phyloP scores from a whole-genome alignment of 2,888 invertebrate species.

The Drosophila cracens region DNA sequence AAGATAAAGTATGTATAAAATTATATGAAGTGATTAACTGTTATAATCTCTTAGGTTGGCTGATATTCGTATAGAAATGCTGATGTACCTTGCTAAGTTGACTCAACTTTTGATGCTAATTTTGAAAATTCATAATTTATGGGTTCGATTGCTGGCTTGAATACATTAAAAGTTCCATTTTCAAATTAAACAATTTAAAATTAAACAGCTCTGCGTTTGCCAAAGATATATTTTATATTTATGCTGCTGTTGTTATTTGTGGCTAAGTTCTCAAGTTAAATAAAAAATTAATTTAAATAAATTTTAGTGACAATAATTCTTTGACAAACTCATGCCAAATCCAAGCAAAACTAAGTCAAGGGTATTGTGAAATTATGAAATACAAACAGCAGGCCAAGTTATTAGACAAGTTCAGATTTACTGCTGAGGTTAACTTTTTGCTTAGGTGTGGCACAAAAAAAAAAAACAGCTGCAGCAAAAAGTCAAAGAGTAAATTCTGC shows the following conservation, averaged over 20 bases:
- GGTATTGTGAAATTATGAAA: conserved; percentile 26
- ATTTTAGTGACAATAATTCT: background rate
- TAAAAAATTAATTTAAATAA: background rate
- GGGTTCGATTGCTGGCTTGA: too few relatives aligned
- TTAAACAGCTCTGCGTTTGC: background rate
- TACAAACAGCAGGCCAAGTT: conserved; percentile 51
- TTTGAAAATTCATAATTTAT: too few relatives aligned
- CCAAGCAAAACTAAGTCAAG: background rate
- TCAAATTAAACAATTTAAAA: too few relatives aligned
- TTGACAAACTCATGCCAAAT: background rate
- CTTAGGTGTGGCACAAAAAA: conserved; percentile 42
- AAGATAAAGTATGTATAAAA: too few relatives aligned
- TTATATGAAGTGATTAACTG: too few relatives aligned
- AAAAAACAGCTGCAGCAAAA: conserved; percentile 41
- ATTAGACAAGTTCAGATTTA: conserved; percentile 53
- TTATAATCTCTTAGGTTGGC: too few relatives aligned
- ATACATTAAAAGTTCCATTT: too few relatives aligned
- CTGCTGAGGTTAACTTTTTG: conserved; percentile 59
- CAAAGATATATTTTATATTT: background rate
- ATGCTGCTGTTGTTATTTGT: background rate
- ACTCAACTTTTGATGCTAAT: too few relatives aligned
- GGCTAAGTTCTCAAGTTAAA: background rate
- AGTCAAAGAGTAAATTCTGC: conserved; percentile 43
- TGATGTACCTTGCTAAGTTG: too few relatives aligned
- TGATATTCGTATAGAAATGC: too few relatives aligned